Base-by-base conservation (phyloP, 2,888 invertebrate species). In the Cepaea hortensis region DNA sequence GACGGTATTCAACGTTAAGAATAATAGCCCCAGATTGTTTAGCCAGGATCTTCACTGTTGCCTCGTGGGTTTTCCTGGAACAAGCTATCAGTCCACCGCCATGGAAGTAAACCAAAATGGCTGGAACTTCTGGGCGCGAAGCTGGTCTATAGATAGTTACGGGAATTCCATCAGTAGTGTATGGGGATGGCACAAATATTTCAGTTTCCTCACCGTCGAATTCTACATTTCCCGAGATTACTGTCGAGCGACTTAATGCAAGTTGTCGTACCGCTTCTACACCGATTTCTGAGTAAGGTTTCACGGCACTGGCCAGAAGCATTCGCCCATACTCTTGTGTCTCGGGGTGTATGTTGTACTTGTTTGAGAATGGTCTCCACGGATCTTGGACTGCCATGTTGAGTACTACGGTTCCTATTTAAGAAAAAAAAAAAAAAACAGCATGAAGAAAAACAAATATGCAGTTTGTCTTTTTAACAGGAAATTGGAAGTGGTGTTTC, bases 1-100 rank as follows among this genome's bases (percentile, higher is more conserved):
- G 87, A 23, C 89, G 85, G 61, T 88, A 89, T 23, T 87, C 87
- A n/a, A 88, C 88, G 70, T 84, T 87, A 18, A 89, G 81, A 15
- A 85, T 79, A 15, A 89, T 81, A n/a, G 81, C 86, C 61, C 81
- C 81, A 2, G 79, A 80, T 62, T 65, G 81, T 35, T 65, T 80
- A 77, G 85, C 81, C 18, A 86, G 48, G 20, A 70, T 68, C 70
- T 76, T 81, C 18, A 55, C 18, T 13, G 77, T 48, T n/a, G 72
- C 55, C 18, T 68, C 65, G 68, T 82, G 46, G 11, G 76, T 77
- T 20, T 76, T 46, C 20, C 81, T 18, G n/a, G 5, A 20, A 35
- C 86, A 73, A 18, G 82, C 18, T 3, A 86, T 70, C 1, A 86
- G 65, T 0, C 86, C 85, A 23, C 86, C 86, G 0, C 86, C 86